Evolutionary conservation across 2,113 vertebrate genomes (phyloP), one percentile per base, ranked within the genome.

Genomic region (Pan paniscus): DNA sequence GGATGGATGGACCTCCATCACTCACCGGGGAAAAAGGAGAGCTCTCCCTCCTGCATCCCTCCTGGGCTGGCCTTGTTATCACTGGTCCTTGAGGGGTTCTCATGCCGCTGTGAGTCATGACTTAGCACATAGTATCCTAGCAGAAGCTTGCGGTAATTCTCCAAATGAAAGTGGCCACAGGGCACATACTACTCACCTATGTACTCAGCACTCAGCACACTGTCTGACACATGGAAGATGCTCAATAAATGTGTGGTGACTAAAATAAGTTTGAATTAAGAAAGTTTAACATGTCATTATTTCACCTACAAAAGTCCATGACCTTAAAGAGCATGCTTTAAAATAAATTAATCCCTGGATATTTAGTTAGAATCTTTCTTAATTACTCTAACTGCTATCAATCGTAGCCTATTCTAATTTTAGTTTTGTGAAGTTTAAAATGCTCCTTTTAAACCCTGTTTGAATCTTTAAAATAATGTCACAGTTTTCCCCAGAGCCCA

Each of bases 291-390:
- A 61, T 90, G 92, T 87, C 84, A 50, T 93, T 87, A 55, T 67
- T 87, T 96, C 55, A 97, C 88, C 85, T 94, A 22, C 57, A 81
- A 76, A 88, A 89, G 85, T 90, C 86, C 50, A 61, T 97, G 97
- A 97, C 95, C 96, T 96, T 55, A 92, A 93, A 96, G 64, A 93
- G 78, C 84, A 73, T 35, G 81, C 90, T 97, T 97, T 97, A 95
- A 97, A 96, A 96, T 94, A 96, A 98, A 92, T 93, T 83, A 96
- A 85, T 96, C 93, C 81, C 90, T 73, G 73, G 76, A 52, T 85
- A 93, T 94, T 97, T 79, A 12, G 13, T 46, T 87, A 46, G 52
- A 89, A 88, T 92, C 88, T 96, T 96, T 96, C 81, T 94, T 85
- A 86, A 93, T 96, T 97, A 89, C 48, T 85, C 59, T 96, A 92